A percentile compares a stretch with the other conserved stretches of the same genome.
phyloP scores from a whole-genome alignment of 2,113 vertebrate genomes.

The Motacilla tschutschensis region DNA sequence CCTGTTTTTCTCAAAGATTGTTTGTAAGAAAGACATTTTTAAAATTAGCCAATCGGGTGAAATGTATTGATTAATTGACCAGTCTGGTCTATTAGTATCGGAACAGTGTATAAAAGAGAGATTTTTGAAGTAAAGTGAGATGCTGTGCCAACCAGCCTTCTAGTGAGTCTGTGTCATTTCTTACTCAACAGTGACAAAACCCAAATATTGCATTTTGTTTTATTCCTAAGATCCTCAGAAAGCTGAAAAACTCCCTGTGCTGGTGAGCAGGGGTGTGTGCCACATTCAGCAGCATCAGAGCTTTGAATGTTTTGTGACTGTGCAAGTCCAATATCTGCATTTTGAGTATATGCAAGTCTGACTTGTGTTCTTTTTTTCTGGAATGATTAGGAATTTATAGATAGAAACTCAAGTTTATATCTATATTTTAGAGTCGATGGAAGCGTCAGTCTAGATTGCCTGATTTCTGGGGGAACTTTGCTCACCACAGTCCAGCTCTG shows the following conservation, averaged over 20 bases:
- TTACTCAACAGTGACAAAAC: too few species aligned
- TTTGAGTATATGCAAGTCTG: not conserved
- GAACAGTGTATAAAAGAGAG: too few species aligned
- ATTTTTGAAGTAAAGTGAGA: too few species aligned
- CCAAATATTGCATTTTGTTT: not conserved
- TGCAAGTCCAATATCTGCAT: not conserved
- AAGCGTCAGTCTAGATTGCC: not conserved
- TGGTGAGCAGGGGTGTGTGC: not conserved
- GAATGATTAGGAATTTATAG: not conserved
- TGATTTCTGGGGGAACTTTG: not conserved
- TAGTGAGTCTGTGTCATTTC: too few species aligned
- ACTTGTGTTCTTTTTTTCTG: not conserved
- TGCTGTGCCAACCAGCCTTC: too few species aligned
- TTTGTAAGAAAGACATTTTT: too few species aligned
- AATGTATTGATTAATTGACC: too few species aligned
- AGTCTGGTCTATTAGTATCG: too few species aligned
- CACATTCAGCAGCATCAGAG: fast-evolving
- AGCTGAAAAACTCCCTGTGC: not conserved
- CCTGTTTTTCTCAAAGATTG: too few species aligned
- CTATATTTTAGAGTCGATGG: not conserved
- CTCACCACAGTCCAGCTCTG: not conserved
- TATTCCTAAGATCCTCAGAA: not conserved
- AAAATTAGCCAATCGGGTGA: too few species aligned
- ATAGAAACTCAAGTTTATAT: not conserved
- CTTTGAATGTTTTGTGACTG: not conserved